A percentile compares a stretch with the other conserved stretches of the same genome.
These are phyloP conservation scores for Atta texana DNA, from an alignment of 1,140 invertebrate genomes.

Conservation along the genomic window DNA sequence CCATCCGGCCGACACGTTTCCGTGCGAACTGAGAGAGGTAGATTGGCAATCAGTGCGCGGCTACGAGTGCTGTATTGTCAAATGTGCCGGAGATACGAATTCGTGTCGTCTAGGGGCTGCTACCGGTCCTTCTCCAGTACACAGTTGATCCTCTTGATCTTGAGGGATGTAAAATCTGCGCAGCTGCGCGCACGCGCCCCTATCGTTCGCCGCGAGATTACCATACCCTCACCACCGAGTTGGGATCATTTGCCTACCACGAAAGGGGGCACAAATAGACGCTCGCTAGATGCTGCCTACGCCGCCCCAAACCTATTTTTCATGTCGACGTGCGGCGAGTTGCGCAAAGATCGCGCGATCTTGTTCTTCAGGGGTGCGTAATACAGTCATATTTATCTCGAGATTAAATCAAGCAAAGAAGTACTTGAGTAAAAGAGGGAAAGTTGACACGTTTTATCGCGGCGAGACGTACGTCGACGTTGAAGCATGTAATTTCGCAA, in stretches of 20 bases:
- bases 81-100: conserved; percentile 53
- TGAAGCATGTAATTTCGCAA: conserved; percentile 19
- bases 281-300: conserved; percentile 1
- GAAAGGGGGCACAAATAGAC: conserved; percentile 53
- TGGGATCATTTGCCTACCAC: conserved; percentile 58
- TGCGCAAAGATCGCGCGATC: conserved; percentile 31
- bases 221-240: conserved; percentile 7
- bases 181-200: conserved; percentile 49
- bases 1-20: conserved; percentile 66
- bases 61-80: conserved; percentile 48
- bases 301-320: conserved; percentile 54
- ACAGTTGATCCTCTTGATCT: conserved; percentile 62
- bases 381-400: conserved; percentile 40
- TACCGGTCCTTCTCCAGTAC: conserved; percentile 24
- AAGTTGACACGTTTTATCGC: conserved; percentile 9
- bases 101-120: conserved; percentile 46
- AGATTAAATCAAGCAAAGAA: conserved; percentile 34
- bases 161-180: conserved; percentile 63
- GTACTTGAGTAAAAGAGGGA: background rate
- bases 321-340: conserved; percentile 31
- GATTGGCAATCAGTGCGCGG: conserved; percentile 69
- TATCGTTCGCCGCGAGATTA: background rate
- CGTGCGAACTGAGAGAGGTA: conserved; percentile 50
- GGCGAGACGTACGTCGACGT: background rate
- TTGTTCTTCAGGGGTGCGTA: conserved; percentile 18